Evolutionary conservation across 1,140 invertebrate genomes (phyloP).

Genomic region (Drosophila kanapiae): DNA sequence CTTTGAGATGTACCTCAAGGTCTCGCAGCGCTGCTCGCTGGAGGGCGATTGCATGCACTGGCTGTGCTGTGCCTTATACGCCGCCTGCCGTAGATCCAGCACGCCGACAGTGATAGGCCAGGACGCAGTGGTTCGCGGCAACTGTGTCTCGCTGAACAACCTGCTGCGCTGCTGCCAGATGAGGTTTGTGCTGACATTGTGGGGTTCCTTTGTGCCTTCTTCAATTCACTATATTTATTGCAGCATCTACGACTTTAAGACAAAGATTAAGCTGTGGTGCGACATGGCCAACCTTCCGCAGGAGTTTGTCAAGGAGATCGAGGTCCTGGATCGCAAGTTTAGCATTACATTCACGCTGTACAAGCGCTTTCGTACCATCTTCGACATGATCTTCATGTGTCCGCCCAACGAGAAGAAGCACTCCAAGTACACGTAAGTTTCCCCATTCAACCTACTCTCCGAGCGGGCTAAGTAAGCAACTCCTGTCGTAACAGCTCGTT

Average conservation of each 20-base stretch:
- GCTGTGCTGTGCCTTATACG: slow-evolving; percentile 97
- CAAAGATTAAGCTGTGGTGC: slow-evolving; percentile 97
- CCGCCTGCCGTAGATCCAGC: slow-evolving; percentile 93
- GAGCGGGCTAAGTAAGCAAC: too few species aligned
- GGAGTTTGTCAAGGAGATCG: slow-evolving; percentile 94
- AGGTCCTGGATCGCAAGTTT: slow-evolving; percentile 96
- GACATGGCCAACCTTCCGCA: slow-evolving; percentile 96
- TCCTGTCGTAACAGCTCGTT: slow-evolving; percentile 86
- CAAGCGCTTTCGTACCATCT: slow-evolving; percentile 96
- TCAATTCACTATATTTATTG: background rate
- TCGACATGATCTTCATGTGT: slow-evolving; percentile 91
- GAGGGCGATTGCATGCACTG: slow-evolving; percentile 95
- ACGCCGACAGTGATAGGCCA: slow-evolving; percentile 92
- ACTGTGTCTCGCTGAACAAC: slow-evolving; percentile 96
- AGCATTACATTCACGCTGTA: slow-evolving; percentile 97
- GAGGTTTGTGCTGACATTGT: slow-evolving; percentile 87
- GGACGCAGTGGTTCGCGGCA: slow-evolving; percentile 92
- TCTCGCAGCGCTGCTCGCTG: slow-evolving; percentile 66
- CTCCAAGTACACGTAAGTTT: slow-evolving; percentile 88
- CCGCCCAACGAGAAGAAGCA: slow-evolving; percentile 89
- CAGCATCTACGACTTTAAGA: slow-evolving; percentile 97
- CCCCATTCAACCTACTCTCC: too few species aligned
- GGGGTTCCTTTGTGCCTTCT: too few species aligned
- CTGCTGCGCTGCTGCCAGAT: slow-evolving; percentile 95
- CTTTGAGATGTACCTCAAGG: slow-evolving; percentile 62